phyloP scores from a whole-genome alignment of 2,888 invertebrate species.

The Laothoe populi region DNA sequence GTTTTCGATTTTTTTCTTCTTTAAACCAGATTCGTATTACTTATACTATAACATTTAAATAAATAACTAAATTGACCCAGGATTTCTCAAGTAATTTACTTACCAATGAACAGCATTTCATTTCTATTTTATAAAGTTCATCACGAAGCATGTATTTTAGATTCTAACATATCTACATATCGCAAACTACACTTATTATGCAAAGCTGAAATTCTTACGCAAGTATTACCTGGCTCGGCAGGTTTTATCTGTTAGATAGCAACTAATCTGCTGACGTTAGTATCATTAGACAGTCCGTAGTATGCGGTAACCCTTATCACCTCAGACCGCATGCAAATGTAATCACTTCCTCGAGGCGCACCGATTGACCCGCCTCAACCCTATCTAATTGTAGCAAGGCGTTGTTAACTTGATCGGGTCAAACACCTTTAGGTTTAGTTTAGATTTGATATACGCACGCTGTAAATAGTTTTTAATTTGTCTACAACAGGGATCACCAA shows the following conservation, averaged over 20 bases:
- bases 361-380: conserved; percentile 4
- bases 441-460: no score
- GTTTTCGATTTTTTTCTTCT: no score
- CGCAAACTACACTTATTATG: not conserved
- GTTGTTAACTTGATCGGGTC: conserved; percentile 9
- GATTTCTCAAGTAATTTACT: no score
- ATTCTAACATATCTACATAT: not conserved
- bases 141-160: no score
- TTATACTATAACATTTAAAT: no score
- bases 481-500: no score
- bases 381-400: not conserved
- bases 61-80: no score
- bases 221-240: not conserved
- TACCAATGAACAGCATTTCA: no score
- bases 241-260: not conserved
- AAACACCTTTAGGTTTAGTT: not conserved
- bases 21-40: no score
- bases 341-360: conserved; percentile 20
- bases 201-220: no score
- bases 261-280: not conserved
- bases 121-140: no score
- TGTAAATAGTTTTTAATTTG: no score
- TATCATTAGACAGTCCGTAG: not conserved
- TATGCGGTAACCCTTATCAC: conserved; percentile 3
- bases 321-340: conserved; percentile 11